Evolutionary conservation across 2,888 invertebrate species (phyloP), one percentile per base, ranked within the genome.

Genomic region (Eubasilissa splendida): DNA sequence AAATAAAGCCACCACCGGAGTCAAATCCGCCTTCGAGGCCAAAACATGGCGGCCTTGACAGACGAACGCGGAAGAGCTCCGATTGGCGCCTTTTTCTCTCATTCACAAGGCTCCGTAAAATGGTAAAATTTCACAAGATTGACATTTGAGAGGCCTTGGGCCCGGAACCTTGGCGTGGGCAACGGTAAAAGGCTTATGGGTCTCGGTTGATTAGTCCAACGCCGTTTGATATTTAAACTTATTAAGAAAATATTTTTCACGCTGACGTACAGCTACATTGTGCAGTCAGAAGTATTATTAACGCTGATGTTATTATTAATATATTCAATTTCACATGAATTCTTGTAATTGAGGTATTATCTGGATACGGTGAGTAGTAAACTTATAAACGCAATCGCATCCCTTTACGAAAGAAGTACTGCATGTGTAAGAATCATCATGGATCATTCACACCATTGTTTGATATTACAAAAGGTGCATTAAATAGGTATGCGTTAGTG

Each of bases 101-200:
- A 75, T 75, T 75, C 60, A 75, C 75, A 73, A 73, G 75, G 75
- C 75, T 60, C 60, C 60, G 50, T 52, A 75, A 75, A 75, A 75
- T 75, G 52, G 75, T 60, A 75, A 22, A 75, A 75, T 75, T 75
- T 75, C 60, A 14, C 75, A 52, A 10, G 71, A 73, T 78, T 78
- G 78, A 78, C 78, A 78, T 78, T 78, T 78, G 78, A 33, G 53
- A 53, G 78, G 63, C 78, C 78, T 78, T 78, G 78, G 53, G 54
- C 5, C 53, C n/a, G n/a, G 52, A 70, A 77, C 77, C 77, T 77
- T 77, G 70, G 77, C 14, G 71, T 58, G 59, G 60, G 22, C 59
- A 75, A 75, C 75, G 75, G 75, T 75, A 75, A 75, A 75, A 75
- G 75, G 59, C 60, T 54, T 70, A 42, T 42, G 42, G 42, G 42